phyloP scores from a whole-genome alignment of 2,113 vertebrate genomes.

The Dissostichus mawsoni region DNA sequence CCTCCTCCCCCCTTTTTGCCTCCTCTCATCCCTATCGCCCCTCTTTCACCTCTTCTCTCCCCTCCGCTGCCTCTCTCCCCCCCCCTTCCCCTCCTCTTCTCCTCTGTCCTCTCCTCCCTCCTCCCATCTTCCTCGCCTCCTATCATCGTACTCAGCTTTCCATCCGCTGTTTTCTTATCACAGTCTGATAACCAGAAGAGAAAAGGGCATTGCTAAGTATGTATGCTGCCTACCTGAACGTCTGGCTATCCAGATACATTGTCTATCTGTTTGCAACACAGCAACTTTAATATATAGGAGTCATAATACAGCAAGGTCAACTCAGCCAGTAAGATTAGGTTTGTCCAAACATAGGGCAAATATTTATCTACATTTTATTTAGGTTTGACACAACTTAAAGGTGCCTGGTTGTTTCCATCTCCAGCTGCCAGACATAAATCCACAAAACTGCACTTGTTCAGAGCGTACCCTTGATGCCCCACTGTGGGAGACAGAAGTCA shows the following conservation, averaged over 20 bases:
- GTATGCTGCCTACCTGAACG: slow-evolving; percentile 50
- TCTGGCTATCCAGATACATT: slow-evolving; percentile 54
- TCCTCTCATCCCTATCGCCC: slow-evolving; percentile 72
- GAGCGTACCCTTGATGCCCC: not conserved
- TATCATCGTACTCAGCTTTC: slow-evolving; percentile 64
- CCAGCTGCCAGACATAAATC: slow-evolving; percentile 1
- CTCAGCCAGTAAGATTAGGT: slow-evolving; percentile 1
- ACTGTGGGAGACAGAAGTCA: not conserved
- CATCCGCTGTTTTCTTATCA: slow-evolving; percentile 68
- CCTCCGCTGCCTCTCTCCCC: slow-evolving; percentile 29
- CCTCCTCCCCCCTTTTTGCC: slow-evolving; percentile 49
- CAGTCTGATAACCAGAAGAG: slow-evolving; percentile 63
- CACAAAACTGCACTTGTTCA: slow-evolving; percentile 19
- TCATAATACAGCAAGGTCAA: slow-evolving; percentile 48
- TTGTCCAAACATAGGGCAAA: slow-evolving; percentile 33
- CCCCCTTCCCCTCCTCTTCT: not conserved
- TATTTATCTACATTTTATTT: slow-evolving; percentile 33
- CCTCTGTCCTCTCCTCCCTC: slow-evolving; percentile 1
- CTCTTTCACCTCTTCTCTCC: slow-evolving; percentile 54
- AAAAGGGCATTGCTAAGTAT: slow-evolving; percentile 58
- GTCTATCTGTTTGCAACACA: slow-evolving; percentile 36
- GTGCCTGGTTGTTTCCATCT: slow-evolving; percentile 25
- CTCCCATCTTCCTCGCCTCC: slow-evolving; percentile 31
- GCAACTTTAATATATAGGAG: slow-evolving; percentile 41
- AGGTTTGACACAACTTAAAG: slow-evolving; percentile 17